Base-by-base conservation (phyloP, 2,113 vertebrate genomes). In the Ascaphus truei region DNA sequence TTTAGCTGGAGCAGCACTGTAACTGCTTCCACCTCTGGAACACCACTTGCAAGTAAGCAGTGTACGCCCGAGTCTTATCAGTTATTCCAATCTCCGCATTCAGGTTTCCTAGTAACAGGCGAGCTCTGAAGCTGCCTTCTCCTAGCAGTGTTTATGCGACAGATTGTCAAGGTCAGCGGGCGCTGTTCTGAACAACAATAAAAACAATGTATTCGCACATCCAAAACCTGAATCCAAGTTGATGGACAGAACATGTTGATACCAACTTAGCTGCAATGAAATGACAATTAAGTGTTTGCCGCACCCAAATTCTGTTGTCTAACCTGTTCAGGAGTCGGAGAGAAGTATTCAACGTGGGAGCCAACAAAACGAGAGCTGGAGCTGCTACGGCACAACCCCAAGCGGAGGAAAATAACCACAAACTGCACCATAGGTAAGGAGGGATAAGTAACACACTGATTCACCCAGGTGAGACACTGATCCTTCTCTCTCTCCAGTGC, bases 281-380 rank as follows among this genome's bases (percentile, higher is more conserved):
- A 51, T 16, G 13, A 41, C 18, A 13, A 22, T 71, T 67, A 4
- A 26, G 7, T 45, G 51, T 69, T 36, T 7, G 56, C 36, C 68
- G 6, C 36, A 33, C 47, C 53, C 63, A 79, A 82, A 80, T 71
- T 81, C 64, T 79, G 53, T 77, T 78, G 65, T 72, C 45, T 62
- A n/a, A 0, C 72, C 71, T 72, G 20, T 68, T 67, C 80, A 99
- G 97, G 97, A 53, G 92, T 95, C 61, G 96, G 96, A 62, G 97
- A 99, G 87, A 98, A 98, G 84, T 99, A 96, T 87, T 95, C 96
- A 37, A 98, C 95, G 5, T 99, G 97, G 97, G 97, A 99, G 82
- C 97, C 97, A 7, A 99, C 96, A 74, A 98, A 98, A 78, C 84
- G 96, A 69, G 97, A 99, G 79, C 89, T 99, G 80, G 97, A 99